Percentiles rank a stretch among this genome's conserved stretches.
Conservation (phyloP, 1,140 invertebrate species). For the Macrotrachela quadricornifera region DNA sequence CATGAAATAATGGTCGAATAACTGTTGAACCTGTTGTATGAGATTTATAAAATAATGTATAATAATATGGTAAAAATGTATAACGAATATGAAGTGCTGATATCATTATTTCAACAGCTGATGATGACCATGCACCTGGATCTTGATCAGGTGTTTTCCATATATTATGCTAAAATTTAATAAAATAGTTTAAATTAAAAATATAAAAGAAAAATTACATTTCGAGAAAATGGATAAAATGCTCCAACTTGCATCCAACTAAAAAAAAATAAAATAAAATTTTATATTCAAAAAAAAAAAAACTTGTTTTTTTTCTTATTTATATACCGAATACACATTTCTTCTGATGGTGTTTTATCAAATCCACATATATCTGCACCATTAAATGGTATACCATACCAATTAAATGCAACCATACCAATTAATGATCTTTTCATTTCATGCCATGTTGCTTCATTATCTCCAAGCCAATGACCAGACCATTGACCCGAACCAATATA, state of each 20-base stretch:
- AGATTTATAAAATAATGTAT: slow-evolving; percentile 53
- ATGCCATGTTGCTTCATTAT: slow-evolving; percentile 20
- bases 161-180: too few species aligned
- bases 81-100: slow-evolving; percentile 47
- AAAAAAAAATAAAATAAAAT: not conserved
- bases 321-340: slow-evolving; percentile 24
- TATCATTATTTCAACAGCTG: slow-evolving; percentile 36
- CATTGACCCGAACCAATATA: slow-evolving; percentile 55
- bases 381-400: slow-evolving; percentile 39
- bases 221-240: slow-evolving; percentile 30
- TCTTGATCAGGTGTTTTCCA: not conserved
- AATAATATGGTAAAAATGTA: slow-evolving; percentile 53
- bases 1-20: slow-evolving; percentile 46
- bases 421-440: slow-evolving; percentile 23
- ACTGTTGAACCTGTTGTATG: slow-evolving; percentile 48
- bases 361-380: slow-evolving; percentile 79
- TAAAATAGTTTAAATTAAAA: too few species aligned
- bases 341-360: slow-evolving; percentile 46
- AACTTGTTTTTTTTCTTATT: too few species aligned
- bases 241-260: slow-evolving; percentile 40
- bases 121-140: slow-evolving; percentile 8
- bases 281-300: too few species aligned
- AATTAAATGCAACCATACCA: slow-evolving; percentile 5
- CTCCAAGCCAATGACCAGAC: slow-evolving; percentile 72
- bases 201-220: slow-evolving; percentile 17